Evolutionary conservation across 2,113 vertebrate species (phyloP).

Genomic region (Chiloscyllium plagiosum): DNA sequence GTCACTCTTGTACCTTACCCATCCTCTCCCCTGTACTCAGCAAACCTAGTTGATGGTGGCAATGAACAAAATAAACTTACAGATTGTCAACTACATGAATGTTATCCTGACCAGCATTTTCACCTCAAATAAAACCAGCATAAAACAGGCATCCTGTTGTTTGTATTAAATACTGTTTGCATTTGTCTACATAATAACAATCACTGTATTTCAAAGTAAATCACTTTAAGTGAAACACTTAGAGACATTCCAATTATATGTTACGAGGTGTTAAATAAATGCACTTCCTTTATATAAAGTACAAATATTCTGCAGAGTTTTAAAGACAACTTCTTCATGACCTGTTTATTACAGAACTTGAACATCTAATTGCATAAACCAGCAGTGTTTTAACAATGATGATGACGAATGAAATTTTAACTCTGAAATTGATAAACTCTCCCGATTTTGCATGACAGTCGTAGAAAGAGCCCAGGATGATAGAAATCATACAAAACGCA

Average conservation of each 20-base stretch:
- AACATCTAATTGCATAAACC: not conserved
- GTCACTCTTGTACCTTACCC: not conserved
- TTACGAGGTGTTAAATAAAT: not conserved
- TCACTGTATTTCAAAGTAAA: conserved; percentile 3
- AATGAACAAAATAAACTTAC: not conserved
- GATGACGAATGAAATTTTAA: not conserved
- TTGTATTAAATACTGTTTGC: not conserved
- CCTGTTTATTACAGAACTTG: not conserved
- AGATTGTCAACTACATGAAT: not conserved
- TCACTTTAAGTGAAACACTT: not conserved
- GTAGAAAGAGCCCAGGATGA: not conserved
- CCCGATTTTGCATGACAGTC: not conserved
- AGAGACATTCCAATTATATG: not conserved
- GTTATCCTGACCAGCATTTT: not conserved
- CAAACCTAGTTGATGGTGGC: not conserved
- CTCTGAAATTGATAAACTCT: not conserved
- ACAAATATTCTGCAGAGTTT: not conserved
- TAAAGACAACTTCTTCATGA: not conserved
- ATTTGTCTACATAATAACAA: not conserved
- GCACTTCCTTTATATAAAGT: not conserved
- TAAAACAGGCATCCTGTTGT: not conserved
- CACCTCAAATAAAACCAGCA: not conserved
- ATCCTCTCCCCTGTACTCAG: not conserved
- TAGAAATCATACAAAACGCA: not conserved
- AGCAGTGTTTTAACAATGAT: not conserved